Conservation (phyloP, 1,140 invertebrate species). For the Achroia grisella region DNA sequence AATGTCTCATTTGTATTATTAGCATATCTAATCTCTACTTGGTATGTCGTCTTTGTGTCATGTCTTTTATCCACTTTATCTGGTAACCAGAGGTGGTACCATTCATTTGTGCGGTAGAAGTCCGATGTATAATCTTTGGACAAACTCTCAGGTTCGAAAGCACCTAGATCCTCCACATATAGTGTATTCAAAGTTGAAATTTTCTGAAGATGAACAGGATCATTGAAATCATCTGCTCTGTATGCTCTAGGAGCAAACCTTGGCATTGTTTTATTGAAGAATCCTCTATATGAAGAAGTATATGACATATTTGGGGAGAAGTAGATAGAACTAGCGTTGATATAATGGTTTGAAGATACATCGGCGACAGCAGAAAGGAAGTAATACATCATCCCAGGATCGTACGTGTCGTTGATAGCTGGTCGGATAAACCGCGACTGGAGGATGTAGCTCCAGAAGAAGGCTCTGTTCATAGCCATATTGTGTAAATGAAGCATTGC, state of each 20-base stretch:
- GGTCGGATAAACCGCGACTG: conserved; percentile 93
- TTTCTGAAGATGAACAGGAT: conserved; percentile 92
- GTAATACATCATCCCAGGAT: conserved; percentile 99
- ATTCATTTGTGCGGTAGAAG: conserved; percentile 94
- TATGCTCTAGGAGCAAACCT: conserved; percentile 96
- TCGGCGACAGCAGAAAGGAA: conserved; percentile 96
- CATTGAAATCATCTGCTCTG: conserved; percentile 93
- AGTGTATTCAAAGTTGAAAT: conserved; percentile 95
- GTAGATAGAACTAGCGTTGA: conserved; percentile 96
- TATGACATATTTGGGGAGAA: conserved; percentile 96
- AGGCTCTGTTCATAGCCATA: conserved; percentile 94
- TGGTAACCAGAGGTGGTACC: conserved; percentile 92
- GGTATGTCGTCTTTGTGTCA: conserved; percentile 95
- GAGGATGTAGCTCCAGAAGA: conserved; percentile 97
- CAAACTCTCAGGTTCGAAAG: conserved; percentile 80
- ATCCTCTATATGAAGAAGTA: conserved; percentile 94
- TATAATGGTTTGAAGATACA: conserved; percentile 92
- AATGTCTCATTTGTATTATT: conserved; percentile 97
- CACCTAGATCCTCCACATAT: conserved; percentile 86
- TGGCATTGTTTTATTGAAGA: conserved; percentile 97
- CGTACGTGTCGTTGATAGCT: conserved; percentile 92
- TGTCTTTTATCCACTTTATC: conserved; percentile 87
- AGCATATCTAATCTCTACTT: conserved; percentile 93
- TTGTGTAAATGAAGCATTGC: conserved; percentile 95
- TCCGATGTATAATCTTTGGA: conserved; percentile 93